Conservation (phyloP, 2,113 vertebrate species). For the Bettongia penicillata region DNA sequence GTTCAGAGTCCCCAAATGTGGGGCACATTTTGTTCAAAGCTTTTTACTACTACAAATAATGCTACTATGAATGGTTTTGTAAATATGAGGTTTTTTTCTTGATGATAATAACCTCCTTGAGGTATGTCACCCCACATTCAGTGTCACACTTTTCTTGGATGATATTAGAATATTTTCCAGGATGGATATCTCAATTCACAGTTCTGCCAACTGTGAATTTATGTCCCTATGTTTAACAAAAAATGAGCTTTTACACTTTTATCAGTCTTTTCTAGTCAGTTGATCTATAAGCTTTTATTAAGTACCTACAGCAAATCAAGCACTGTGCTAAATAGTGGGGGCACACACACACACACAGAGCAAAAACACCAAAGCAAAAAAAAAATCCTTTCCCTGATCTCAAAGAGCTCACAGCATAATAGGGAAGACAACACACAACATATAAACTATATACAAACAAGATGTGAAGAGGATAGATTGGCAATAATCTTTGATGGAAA, state of each 20-base stretch:
- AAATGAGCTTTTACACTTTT: background rate
- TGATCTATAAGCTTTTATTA: background rate
- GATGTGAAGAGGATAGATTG: background rate
- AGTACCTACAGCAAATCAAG: background rate
- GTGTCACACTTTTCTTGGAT: background rate
- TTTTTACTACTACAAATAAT: background rate
- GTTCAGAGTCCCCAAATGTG: background rate
- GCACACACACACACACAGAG: background rate
- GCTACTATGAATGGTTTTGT: background rate
- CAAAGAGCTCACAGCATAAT: background rate
- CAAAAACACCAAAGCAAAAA: background rate
- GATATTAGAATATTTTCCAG: background rate
- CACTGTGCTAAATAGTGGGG: background rate
- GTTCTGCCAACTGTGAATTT: background rate
- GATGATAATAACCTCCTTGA: background rate
- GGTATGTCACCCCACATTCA: background rate
- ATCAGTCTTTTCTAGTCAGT: background rate
- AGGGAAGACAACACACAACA: background rate
- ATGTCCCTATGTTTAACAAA: background rate
- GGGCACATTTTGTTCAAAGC: background rate
- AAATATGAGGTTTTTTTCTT: background rate
- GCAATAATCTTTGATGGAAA: background rate
- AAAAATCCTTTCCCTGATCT: background rate
- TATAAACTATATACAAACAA: background rate
- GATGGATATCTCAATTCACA: background rate